A percentile compares a stretch with the other conserved stretches of the same genome.
phyloP scores from a whole-genome alignment of 2,113 vertebrate species.

The Chaenocephalus aceratus region DNA sequence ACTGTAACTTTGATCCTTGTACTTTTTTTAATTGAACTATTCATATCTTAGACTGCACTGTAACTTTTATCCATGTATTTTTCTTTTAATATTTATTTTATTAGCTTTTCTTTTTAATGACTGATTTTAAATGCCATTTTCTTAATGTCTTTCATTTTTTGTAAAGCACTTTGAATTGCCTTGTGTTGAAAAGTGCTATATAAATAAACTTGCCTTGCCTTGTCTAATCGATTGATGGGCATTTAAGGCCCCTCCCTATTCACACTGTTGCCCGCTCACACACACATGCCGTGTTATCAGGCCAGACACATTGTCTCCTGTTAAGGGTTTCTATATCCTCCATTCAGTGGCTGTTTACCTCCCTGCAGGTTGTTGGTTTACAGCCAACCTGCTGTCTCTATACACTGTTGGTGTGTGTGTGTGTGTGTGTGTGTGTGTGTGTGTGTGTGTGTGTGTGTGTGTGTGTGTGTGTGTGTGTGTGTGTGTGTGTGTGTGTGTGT shows the following conservation, averaged over 20 bases:
- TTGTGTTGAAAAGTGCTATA: too few relatives aligned
- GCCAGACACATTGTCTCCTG: slow-evolving; percentile 42
- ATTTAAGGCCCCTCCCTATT: slow-evolving; percentile 7
- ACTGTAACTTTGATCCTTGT: too few relatives aligned
- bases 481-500: not conserved
- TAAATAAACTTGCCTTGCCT: too few relatives aligned
- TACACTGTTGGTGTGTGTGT: not conserved
- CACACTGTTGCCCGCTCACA: not conserved
- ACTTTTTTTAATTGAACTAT: too few relatives aligned
- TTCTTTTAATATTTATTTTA: too few relatives aligned
- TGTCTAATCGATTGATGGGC: slow-evolving; percentile 25
- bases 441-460: not conserved
- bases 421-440: too few relatives aligned
- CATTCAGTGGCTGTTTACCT: slow-evolving; percentile 54
- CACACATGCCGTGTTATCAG: slow-evolving; percentile 33
- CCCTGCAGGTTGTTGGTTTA: slow-evolving; percentile 56
- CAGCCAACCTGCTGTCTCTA: slow-evolving; percentile 43
- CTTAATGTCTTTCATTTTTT: too few relatives aligned
- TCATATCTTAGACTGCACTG: too few relatives aligned
- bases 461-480: slow-evolving; percentile 1
- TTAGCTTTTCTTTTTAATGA: too few relatives aligned
- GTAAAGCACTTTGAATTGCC: too few relatives aligned
- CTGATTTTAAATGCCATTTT: too few relatives aligned
- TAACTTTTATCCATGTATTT: too few relatives aligned
- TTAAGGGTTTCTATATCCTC: slow-evolving; percentile 48